Base-by-base conservation (phyloP, 2,888 invertebrate genomes). In the Druceiella hillmani region DNA sequence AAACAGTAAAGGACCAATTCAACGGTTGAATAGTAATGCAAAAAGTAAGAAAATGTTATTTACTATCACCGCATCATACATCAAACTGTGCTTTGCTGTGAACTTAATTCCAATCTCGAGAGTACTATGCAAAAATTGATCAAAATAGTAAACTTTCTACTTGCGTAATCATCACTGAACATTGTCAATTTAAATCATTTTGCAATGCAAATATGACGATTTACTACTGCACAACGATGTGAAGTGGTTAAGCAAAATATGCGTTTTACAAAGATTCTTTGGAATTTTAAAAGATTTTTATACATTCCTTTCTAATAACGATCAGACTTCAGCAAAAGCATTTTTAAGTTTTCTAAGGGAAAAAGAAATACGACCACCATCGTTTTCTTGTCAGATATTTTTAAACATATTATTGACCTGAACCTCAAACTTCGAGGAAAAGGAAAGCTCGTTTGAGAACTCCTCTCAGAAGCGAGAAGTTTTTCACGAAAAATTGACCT, bases 21-120 rank as follows among this genome's bases (percentile, higher is more conserved):
- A 40, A 28, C 32, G 26, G 36, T 36, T 40, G 33, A 40, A 35
- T n/a, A n/a, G 30, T 31, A 39, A 39, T 35, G 30, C 29, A 25
- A 39, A 31, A 31, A 35, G 25, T 35, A 31, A n/a, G 38, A 41
- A 38, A 38, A 41, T 41, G 34, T 35, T 38, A 40, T 46, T 41
- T 38, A 22, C 36, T 40, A 17, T 36, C 40, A n/a, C 36, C 39
- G 41, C 30, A 38, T 43, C 38, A 45, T 45, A 31, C 40, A 45
- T 25, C 44, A 47, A 45, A 44, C 34, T 34, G 39, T 45, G 39
- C 40, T 43, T 44, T 46, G 41, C 41, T 42, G 40, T 35, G 37
- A 40, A n/a, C n/a, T n/a, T n/a, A n/a, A n/a, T n/a, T n/a, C n/a
- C n/a, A n/a, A n/a, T n/a, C n/a, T n/a, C n/a, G n/a, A n/a, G 31